Evolutionary conservation across 2,797 vertebrate species (phyloP).

Genomic region (Siniperca undulata): DNA sequence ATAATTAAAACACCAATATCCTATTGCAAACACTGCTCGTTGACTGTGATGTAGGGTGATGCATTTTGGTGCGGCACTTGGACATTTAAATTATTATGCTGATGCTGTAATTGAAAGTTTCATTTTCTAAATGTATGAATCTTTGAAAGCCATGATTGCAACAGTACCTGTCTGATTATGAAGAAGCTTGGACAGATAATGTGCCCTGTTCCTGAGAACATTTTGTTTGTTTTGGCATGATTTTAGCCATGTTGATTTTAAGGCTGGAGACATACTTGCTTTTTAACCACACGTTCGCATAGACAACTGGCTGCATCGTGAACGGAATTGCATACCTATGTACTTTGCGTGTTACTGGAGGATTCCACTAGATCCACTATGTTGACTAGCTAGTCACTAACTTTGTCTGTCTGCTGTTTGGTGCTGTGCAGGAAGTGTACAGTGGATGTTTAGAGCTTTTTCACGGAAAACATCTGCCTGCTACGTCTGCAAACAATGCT

Average conservation of each 20-base stretch:
- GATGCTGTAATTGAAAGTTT: neutral
- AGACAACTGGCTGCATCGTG: too few species aligned
- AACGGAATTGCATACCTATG: too few species aligned
- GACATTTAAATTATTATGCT: neutral
- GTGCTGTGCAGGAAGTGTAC: neutral
- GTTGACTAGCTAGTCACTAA: constrained; percentile 1
- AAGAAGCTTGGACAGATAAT: neutral
- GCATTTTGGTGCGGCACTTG: neutral
- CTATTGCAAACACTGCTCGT: neutral
- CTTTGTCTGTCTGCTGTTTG: neutral
- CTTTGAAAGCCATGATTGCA: neutral
- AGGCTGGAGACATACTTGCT: neutral
- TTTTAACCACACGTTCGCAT: too few species aligned
- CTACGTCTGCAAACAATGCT: constrained; percentile 11
- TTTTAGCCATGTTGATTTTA: neutral
- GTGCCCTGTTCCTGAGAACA: neutral
- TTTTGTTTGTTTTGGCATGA: neutral
- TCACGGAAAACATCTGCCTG: constrained; percentile 1
- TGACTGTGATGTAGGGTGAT: neutral
- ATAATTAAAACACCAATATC: constrained; percentile 11
- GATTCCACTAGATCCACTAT: neutral
- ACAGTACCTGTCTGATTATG: neutral
- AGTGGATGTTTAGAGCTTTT: constrained; percentile 3
- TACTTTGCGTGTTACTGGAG: too few species aligned
- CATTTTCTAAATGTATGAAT: neutral